A percentile compares a stretch with the other conserved stretches of the same genome.
Conservation (phyloP, 1,140 invertebrate genomes). For the Diabrotica virgifera region DNA sequence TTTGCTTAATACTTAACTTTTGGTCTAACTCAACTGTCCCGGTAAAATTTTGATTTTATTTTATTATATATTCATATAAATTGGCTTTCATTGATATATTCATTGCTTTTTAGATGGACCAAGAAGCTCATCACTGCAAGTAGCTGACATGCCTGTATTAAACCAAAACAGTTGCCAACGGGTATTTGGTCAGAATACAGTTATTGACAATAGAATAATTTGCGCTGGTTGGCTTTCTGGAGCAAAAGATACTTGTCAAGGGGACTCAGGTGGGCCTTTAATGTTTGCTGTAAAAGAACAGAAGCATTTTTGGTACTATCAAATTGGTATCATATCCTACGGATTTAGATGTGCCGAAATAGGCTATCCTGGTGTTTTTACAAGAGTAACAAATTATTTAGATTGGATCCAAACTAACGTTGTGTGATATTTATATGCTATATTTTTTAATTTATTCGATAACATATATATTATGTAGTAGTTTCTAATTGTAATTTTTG, state of each 20-base stretch:
- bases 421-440: constrained; percentile 16
- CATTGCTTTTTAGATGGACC: constrained; percentile 57
- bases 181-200: constrained; percentile 56
- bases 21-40: too few species aligned
- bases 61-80: too few species aligned
- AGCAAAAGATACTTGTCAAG: constrained; percentile 80
- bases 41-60: too few species aligned
- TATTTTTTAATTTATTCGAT: too few species aligned
- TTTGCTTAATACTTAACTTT: too few species aligned
- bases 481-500: too few species aligned
- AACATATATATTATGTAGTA: too few species aligned
- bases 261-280: constrained; percentile 82
- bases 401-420: constrained; percentile 58
- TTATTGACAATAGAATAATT: constrained; percentile 64
- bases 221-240: constrained; percentile 73
- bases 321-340: constrained; percentile 73
- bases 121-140: constrained; percentile 59
- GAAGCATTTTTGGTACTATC: constrained; percentile 44
- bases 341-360: constrained; percentile 70
- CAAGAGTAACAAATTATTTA: constrained; percentile 63
- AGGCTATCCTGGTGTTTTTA: constrained; percentile 75
- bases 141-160: constrained; percentile 71
- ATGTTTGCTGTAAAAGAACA: constrained; percentile 56
- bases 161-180: constrained; percentile 58
- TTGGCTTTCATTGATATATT: too few species aligned